Base-by-base conservation (phyloP, 2,797 vertebrate genomes). In the Oophaga sylvatica region DNA sequence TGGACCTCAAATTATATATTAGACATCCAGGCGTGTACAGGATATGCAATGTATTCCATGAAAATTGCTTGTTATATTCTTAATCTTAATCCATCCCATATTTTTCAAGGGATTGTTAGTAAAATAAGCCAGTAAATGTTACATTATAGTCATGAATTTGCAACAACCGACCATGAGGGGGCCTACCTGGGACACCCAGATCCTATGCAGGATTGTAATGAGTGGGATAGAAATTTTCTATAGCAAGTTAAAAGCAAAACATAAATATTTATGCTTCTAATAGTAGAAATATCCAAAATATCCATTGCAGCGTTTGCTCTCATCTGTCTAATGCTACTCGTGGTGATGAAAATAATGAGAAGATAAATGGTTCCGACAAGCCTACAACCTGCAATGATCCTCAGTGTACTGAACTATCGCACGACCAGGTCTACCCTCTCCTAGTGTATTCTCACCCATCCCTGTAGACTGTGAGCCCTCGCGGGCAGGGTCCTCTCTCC, bases 131-230 rank as follows among this genome's bases (percentile, higher is more conserved):
- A 13, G 8, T 48, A 45, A 81, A 63, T 45, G 35, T n/a, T 11
- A 63, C 62, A 22, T 31, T 65, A 15, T 65, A 20, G 16, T 65
- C 63, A 45, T 81, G 80, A 68, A 35, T 68, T 68, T 81, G n/a
- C 80, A 26, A 5, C 41, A 56, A 19, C 7, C 62, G 4, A 53
- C 80, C 80, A 81, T 67, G 31, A 81, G 80, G 65, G 80, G 80
- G 80, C 80, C 80, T 68, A 81, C 80, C 80, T 81, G 6, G 57
- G 45, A 67, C 80, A 53, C 35, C 80, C 67, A 67, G n/a, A 26
- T 53, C 22, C 20, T 65, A 3, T 81, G 60, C 79, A 48, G 12
- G 35, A 45, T 35, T 48, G 9, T 5, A 81, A 29, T 41, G 22
- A 45, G 4, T 48, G 16, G 76, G 53, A 59, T 10, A 20, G 5